These are phyloP conservation scores for Callocephalon fimbriatum DNA, from an alignment of 2,113 vertebrate genomes.

Conservation along the genomic window DNA sequence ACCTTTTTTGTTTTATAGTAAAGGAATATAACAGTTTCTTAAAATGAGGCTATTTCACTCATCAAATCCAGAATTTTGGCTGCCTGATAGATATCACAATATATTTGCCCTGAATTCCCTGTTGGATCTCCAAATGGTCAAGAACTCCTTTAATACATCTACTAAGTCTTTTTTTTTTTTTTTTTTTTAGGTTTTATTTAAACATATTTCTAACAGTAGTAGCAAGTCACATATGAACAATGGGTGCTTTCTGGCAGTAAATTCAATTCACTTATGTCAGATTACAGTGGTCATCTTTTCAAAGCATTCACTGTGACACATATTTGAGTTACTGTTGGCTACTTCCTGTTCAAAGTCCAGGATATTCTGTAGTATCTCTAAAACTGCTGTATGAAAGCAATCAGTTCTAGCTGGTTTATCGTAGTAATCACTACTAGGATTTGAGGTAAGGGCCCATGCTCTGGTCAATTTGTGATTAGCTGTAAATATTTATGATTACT, in stretches of 20 bases:
- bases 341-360: slow-evolving; percentile 7
- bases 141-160: not conserved
- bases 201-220: not conserved
- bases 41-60: not conserved
- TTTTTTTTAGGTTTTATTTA: not conserved
- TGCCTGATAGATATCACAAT: not conserved
- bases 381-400: not conserved
- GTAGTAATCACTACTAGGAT: not conserved
- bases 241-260: not conserved
- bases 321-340: not conserved
- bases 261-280: not conserved
- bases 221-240: not conserved
- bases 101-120: not conserved
- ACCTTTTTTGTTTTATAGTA: not conserved
- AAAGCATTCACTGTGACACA: not conserved
- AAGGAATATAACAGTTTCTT: not conserved
- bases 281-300: not conserved
- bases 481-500: slow-evolving; percentile 36
- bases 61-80: not conserved
- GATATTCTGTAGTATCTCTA: slow-evolving; percentile 17
- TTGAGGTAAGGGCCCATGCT: not conserved
- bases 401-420: not conserved
- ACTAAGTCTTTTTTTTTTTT: not conserved
- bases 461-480: not conserved
- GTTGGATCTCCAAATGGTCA: not conserved